Percentiles rank a stretch among this genome's conserved stretches.
Conservation (phyloP, 1,140 invertebrate genomes). For the Zaprionus africanus region DNA sequence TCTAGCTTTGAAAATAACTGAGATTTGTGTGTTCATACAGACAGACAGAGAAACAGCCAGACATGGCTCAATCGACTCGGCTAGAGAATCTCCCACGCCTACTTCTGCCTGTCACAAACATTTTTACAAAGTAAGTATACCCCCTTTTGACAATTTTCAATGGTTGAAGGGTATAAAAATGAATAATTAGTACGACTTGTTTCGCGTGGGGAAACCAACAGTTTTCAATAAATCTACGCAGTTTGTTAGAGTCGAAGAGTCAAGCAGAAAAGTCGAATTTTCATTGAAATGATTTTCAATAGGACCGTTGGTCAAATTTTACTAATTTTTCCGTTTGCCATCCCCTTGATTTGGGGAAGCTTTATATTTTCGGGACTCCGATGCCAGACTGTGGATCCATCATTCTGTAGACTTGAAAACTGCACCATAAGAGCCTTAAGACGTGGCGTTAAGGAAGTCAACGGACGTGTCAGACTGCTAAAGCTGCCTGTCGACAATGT, state of each 20-base stretch:
- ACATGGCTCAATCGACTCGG: no score
- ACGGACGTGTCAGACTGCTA: not conserved
- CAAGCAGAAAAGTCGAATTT: not conserved
- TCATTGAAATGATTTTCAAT: not conserved
- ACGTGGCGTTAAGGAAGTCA: slow-evolving; percentile 32
- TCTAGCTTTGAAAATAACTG: no score
- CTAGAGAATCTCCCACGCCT: no score
- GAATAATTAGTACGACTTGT: not conserved
- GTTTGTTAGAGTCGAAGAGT: not conserved
- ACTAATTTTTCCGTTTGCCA: not conserved
- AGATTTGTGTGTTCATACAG: no score
- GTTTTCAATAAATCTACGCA: no score
- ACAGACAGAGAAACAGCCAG: no score
- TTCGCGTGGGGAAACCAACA: no score
- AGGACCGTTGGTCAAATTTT: not conserved
- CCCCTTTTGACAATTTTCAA: no score
- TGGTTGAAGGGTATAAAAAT: no score
- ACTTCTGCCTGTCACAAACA: no score
- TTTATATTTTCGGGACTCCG: slow-evolving; percentile 4
- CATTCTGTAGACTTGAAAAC: not conserved
- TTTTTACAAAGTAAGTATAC: no score
- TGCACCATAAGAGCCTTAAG: slow-evolving; percentile 34
- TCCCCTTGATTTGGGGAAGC: not conserved
- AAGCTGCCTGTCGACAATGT: slow-evolving; percentile 33
- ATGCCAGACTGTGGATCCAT: slow-evolving; percentile 23